Evolutionary conservation across 2,888 invertebrate genomes (phyloP).

Genomic region (Drosophila acutilabella): DNA sequence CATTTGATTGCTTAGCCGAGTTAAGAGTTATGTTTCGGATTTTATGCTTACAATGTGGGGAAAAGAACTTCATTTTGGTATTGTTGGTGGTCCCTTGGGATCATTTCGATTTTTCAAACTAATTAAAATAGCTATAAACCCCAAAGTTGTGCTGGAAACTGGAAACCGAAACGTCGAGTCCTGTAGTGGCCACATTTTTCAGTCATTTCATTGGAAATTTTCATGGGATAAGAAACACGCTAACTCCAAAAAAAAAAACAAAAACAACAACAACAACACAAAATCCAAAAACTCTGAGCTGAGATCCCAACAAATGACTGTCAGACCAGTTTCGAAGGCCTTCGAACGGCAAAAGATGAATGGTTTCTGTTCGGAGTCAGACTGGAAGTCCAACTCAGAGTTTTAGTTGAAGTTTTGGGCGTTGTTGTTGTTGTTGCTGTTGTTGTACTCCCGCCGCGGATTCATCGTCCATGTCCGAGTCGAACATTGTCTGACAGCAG

Average conservation of each 20-base stretch:
- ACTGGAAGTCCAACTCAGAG: slow-evolving; percentile 4
- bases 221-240: slow-evolving; percentile 78
- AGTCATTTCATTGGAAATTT: slow-evolving; percentile 77
- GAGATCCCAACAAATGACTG: slow-evolving; percentile 54
- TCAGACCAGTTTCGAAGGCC: slow-evolving; percentile 69
- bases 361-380: slow-evolving; percentile 49
- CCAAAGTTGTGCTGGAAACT: not conserved
- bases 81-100: slow-evolving; percentile 64
- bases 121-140: slow-evolving; percentile 78
- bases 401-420: slow-evolving; percentile 29
- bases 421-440: slow-evolving; percentile 39
- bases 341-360: slow-evolving; percentile 78
- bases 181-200: slow-evolving; percentile 67
- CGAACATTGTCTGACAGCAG: slow-evolving; percentile 63
- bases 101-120: slow-evolving; percentile 54
- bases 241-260: slow-evolving; percentile 55
- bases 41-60: slow-evolving; percentile 27
- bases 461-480: slow-evolving; percentile 54
- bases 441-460: slow-evolving; percentile 48
- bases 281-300: slow-evolving; percentile 16
- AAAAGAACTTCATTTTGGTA: slow-evolving; percentile 3
- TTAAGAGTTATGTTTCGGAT: slow-evolving; percentile 50
- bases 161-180: slow-evolving; percentile 44
- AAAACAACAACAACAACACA: not conserved
- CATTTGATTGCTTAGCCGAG: slow-evolving; percentile 47